phyloP scores from a whole-genome alignment of 2,113 vertebrate species.

The Anas platyrhynchos region DNA sequence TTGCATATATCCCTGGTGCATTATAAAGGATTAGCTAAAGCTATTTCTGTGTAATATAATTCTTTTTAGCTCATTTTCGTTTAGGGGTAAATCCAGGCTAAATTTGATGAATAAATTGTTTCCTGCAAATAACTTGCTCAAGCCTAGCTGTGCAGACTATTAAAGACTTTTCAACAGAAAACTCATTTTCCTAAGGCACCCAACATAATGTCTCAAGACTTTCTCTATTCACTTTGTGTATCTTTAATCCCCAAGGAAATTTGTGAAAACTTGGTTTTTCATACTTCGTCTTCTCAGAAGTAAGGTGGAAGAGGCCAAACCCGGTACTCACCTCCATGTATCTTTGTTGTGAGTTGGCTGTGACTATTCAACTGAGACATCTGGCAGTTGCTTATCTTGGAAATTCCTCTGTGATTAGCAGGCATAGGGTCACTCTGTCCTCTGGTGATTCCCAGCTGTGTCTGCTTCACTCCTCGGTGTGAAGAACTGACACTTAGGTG shows the following conservation, averaged over 20 bases:
- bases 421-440: background rate
- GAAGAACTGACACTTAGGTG: background rate
- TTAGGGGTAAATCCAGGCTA: slow-evolving; percentile 32
- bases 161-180: background rate
- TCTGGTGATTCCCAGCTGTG: background rate
- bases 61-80: slow-evolving; percentile 33
- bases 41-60: slow-evolving; percentile 52
- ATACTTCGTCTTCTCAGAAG: background rate
- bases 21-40: slow-evolving; percentile 67
- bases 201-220: background rate
- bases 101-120: slow-evolving; percentile 25
- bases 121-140: background rate
- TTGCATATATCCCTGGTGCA: slow-evolving; percentile 59
- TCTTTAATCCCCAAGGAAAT: background rate
- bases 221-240: background rate
- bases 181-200: background rate
- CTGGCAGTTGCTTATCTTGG: background rate
- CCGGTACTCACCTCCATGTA: background rate
- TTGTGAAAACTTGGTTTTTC: background rate
- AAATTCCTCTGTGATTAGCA: background rate
- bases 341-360: background rate
- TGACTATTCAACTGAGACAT: background rate
- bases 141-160: background rate
- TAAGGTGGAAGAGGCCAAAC: background rate
- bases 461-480: background rate